Percentiles rank a stretch among this genome's conserved stretches.
Conservation (phyloP, 1,140 invertebrate genomes). For the Zaprionus davidi region DNA sequence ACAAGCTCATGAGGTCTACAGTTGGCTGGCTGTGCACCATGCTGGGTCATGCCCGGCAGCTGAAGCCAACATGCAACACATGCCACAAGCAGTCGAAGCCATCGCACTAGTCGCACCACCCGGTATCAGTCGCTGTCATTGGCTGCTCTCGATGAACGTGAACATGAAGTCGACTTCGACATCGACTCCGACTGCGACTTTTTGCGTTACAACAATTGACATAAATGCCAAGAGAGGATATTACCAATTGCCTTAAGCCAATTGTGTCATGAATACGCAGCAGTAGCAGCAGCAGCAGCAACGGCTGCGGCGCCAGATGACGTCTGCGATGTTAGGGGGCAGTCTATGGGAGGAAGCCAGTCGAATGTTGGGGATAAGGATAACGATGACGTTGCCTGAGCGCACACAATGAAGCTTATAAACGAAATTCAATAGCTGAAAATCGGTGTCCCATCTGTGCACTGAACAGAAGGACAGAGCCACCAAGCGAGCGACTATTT, state of each 20-base stretch:
- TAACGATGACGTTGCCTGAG: slow-evolving; percentile 45
- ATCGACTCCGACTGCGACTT: slow-evolving; percentile 29
- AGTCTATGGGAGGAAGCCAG: background rate
- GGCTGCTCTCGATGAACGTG: slow-evolving; percentile 14
- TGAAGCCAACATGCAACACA: slow-evolving; percentile 35
- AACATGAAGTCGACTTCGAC: slow-evolving; percentile 44
- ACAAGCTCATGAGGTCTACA: slow-evolving; percentile 14
- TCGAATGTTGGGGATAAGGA: slow-evolving; percentile 17
- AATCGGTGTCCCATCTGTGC: slow-evolving; percentile 70
- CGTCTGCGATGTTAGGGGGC: slow-evolving; percentile 21
- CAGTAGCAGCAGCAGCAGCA: slow-evolving; percentile 21
- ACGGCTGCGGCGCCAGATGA: slow-evolving; percentile 30
- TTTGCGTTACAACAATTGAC: slow-evolving; percentile 71
- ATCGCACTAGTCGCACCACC: background rate
- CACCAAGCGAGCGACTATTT: slow-evolving; percentile 33
- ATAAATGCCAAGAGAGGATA: slow-evolving; percentile 80
- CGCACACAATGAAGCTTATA: slow-evolving; percentile 67
- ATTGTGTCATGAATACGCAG: slow-evolving; percentile 79
- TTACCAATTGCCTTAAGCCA: slow-evolving; percentile 81
- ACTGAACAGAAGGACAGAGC: background rate
- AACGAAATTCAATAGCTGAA: slow-evolving; percentile 77
- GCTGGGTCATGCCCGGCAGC: slow-evolving; percentile 10
- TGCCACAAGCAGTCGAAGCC: slow-evolving; percentile 17
- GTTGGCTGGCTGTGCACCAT: background rate
- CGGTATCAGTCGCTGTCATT: background rate